Conservation (phyloP, 2,113 vertebrate genomes). For the Ceyx melanurus region DNA sequence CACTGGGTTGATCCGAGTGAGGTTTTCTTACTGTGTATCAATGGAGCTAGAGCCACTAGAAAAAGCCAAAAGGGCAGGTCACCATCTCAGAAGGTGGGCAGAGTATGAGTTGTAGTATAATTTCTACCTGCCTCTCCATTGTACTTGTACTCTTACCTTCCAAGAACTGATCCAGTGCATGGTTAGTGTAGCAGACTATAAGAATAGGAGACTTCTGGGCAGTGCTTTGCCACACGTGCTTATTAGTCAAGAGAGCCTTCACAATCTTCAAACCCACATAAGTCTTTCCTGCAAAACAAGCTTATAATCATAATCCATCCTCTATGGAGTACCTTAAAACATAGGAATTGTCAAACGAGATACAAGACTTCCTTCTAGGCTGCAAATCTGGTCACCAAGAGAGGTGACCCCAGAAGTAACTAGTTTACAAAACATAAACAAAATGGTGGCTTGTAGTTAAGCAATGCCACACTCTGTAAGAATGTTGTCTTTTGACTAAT, state of each 20-base stretch:
- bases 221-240: conserved; percentile 65
- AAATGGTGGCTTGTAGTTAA: background rate
- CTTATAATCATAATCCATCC: background rate
- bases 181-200: conserved; percentile 96
- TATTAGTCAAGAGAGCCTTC: conserved; percentile 83
- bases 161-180: conserved; percentile 97
- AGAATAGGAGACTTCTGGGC: conserved; percentile 75
- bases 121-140: background rate
- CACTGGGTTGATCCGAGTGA: background rate
- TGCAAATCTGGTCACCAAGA: background rate
- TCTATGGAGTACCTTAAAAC: background rate
- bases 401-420: background rate
- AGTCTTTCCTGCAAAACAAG: conserved; percentile 87
- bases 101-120: background rate
- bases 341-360: background rate
- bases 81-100: background rate
- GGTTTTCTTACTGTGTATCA: background rate
- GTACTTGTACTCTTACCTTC: conserved; percentile 81
- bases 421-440: background rate
- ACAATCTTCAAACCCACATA: conserved; percentile 92
- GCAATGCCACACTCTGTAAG: background rate
- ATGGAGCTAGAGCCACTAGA: background rate
- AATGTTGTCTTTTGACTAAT: background rate
- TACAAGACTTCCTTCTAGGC: background rate
- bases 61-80: background rate